Base-by-base conservation (phyloP, 2,888 invertebrate genomes). In the Eutolmus rufibarbis region DNA sequence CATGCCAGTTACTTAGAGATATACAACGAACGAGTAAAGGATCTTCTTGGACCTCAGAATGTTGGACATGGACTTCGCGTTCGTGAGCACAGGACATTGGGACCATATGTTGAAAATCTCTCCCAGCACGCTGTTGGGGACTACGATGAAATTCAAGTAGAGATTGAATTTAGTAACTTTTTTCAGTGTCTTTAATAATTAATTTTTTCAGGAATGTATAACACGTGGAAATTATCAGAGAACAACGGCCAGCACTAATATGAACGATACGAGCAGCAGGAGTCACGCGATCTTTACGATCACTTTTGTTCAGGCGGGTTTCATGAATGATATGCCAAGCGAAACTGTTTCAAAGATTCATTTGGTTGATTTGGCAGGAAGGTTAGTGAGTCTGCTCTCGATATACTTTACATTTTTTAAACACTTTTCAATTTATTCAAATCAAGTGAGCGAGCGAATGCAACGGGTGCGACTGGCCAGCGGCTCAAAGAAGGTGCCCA, bases 271-370 rank as follows among this genome's bases (percentile, higher is more conserved):
- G 90, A 97, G 97, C 92, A 97, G 97, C 91, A 95, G 97, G 90
- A 97, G 97, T 93, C 97, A 97, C 94, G 97, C 97, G 89, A 97
- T 97, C 91, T 97, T 97, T 93, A 97, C 97, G 84, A 96, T 97
- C 92, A 97, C 96, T 46, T 97, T 97, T 93, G 96, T 97, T 88
- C 97, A 97, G 93, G 97, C 97, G 82, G 96, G 96, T 90, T 96
- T 97, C 91, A 96, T 96, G 93, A 96, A 96, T 93, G 96, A 96
- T 91, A 96, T 97, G 95, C 97, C 97, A 84, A 96, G 96, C 91
- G 97, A 97, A 93, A 97, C 97, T 8, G 97, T 97, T 87, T 97
- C 97, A 84, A 97, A 97, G 93, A 96, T 97, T 89, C 97, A 97
- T 92, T 94, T 97, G 85, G 97, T 97, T 74, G 97, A 97, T 93